Base-by-base conservation (phyloP, 1,140 invertebrate species). In the Argopecten irradians region DNA sequence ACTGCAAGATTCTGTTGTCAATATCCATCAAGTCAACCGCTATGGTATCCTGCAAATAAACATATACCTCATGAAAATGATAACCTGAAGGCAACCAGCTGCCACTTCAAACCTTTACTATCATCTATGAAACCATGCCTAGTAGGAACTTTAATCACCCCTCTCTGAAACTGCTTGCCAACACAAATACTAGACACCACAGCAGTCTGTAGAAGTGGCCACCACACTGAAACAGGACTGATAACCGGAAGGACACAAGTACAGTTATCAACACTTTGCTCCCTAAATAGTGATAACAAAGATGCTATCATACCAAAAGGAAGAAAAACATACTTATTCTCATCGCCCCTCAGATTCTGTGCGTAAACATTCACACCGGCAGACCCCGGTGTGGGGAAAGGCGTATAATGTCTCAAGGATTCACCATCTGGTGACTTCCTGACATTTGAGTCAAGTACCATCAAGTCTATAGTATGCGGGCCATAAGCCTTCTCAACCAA, bases 381-480 rank as follows among this genome's bases (percentile, higher is more conserved):
- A 34, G 89, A 83, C 28, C 28, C 2, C 9, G 84, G 89, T 19
- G 87, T 87, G n/a, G 71, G 82, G n/a, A 36, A 86, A 35, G 82
- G 43, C 13, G 39, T 89, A 55, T 83, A 90, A 86, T 83, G 85
- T 32, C 46, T 39, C 8, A 89, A 71, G 0, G 83, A 22, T 84
- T 41, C 34, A 32, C 83, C 86, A 34, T 41, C 36, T 35, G 8
- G 13, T 11, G 83, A 85, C 8, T 28, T 36, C 86, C 84, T 89
- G 0, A 34, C 89, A 86, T 87, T 86, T 33, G 87, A 86, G 83
- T 86, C 87, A 41, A 84, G 28, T 32, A 82, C 83, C 87, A 90
- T 90, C 22, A 90, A 34, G 34, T 90, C 89, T 16, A 55, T 16
- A 28, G 89, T 82, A 87, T 90, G 89, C 5, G 89, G 89, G 22